Percentiles rank a stretch among this genome's conserved stretches.
Conservation (phyloP, 2,888 invertebrate genomes). For the Cantharis lateralis region DNA sequence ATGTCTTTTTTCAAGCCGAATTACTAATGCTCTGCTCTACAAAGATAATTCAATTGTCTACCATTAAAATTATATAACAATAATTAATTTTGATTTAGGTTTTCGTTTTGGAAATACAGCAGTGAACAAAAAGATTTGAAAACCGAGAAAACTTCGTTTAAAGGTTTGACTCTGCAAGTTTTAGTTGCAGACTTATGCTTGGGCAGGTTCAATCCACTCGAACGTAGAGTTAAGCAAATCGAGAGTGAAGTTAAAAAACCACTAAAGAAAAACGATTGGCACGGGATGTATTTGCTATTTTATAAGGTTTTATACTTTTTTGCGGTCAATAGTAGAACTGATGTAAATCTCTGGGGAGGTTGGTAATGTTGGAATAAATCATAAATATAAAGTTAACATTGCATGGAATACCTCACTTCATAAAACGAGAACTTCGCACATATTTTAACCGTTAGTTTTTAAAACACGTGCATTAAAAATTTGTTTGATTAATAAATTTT, state of each 20-base stretch:
- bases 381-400: not conserved
- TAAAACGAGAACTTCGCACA: not conserved
- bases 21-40: too few relatives aligned
- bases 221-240: conserved; percentile 26
- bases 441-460: not conserved
- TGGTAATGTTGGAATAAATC: not conserved
- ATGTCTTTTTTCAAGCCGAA: too few relatives aligned
- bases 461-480: not conserved
- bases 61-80: too few relatives aligned
- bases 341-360: conserved; percentile 5
- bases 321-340: conserved; percentile 8
- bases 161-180: too few relatives aligned
- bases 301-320: conserved; percentile 15
- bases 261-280: conserved; percentile 15
- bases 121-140: too few relatives aligned
- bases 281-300: conserved; percentile 14
- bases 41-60: too few relatives aligned
- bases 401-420: not conserved
- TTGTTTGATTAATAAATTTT: not conserved
- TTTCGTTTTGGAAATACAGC: too few relatives aligned
- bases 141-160: too few relatives aligned
- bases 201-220: conserved; percentile 13
- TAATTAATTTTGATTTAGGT: too few relatives aligned
- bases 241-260: conserved; percentile 1
- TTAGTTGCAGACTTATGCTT: not conserved